phyloP scores from a whole-genome alignment of 2,797 vertebrate genomes.

The Alfaro cultratus region DNA sequence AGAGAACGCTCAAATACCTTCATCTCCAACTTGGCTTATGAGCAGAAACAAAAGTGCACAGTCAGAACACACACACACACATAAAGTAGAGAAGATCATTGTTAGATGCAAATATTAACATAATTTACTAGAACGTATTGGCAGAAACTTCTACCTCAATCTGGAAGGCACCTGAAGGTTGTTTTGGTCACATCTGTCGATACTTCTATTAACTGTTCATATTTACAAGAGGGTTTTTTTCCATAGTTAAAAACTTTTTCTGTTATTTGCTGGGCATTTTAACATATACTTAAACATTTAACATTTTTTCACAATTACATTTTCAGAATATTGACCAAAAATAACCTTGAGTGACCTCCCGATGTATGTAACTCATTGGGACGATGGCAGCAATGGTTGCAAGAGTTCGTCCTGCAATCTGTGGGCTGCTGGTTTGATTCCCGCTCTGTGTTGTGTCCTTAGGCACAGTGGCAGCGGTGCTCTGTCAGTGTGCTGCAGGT shows the following conservation, averaged over 20 bases:
- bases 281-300: not conserved
- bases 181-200: not conserved
- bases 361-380: too few relatives aligned
- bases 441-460: too few relatives aligned
- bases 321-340: not conserved
- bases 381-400: too few relatives aligned
- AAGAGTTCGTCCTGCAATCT: too few relatives aligned
- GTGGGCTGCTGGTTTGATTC: too few relatives aligned
- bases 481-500: too few relatives aligned
- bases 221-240: not conserved
- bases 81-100: not conserved
- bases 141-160: not conserved
- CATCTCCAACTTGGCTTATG: not conserved
- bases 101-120: not conserved
- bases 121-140: not conserved
- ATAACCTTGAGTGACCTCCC: too few relatives aligned
- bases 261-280: not conserved
- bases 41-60: not conserved
- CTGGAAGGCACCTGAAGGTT: not conserved
- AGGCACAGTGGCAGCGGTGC: too few relatives aligned
- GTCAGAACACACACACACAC: not conserved
- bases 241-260: not conserved
- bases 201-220: not conserved
- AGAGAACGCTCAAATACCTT: conserved; percentile 8
- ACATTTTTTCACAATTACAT: not conserved